phyloP scores from a whole-genome alignment of 2,888 invertebrate genomes.

The Bugula neritina region DNA sequence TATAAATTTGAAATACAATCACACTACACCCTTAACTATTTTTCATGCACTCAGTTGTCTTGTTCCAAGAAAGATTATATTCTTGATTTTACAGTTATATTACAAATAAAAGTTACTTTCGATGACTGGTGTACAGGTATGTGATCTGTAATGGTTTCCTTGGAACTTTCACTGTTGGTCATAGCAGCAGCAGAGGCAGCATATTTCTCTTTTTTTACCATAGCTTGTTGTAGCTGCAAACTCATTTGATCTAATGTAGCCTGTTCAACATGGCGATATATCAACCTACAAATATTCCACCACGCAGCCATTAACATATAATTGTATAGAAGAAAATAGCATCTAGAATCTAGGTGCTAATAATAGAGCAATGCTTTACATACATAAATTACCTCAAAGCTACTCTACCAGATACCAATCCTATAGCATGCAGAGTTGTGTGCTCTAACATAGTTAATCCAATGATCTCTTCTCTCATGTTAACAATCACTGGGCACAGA shows the following conservation, averaged over 20 bases:
- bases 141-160: no score
- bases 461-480: conserved; percentile 26
- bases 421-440: conserved; percentile 10
- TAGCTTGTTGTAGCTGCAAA: conserved; percentile 39
- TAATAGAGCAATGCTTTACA: not conserved
- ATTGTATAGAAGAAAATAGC: not conserved
- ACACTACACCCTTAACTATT: no score
- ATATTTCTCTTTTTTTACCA: conserved; percentile 30
- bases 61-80: no score
- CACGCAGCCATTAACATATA: no score
- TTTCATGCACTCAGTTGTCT: no score
- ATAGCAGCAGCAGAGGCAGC: no score
- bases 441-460: not conserved
- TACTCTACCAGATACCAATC: conserved; percentile 1
- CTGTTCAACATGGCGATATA: conserved; percentile 41
- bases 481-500: not conserved
- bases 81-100: no score
- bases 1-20: no score
- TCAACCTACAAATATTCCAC: conserved; percentile 39
- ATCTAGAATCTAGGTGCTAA: not conserved
- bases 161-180: no score
- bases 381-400: not conserved
- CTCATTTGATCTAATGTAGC: conserved; percentile 35
- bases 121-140: no score
- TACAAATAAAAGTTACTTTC: no score